Evolutionary conservation across 2,888 invertebrate genomes (phyloP), one percentile per base, ranked within the genome.

Genomic region (Orthosia incerta): DNA sequence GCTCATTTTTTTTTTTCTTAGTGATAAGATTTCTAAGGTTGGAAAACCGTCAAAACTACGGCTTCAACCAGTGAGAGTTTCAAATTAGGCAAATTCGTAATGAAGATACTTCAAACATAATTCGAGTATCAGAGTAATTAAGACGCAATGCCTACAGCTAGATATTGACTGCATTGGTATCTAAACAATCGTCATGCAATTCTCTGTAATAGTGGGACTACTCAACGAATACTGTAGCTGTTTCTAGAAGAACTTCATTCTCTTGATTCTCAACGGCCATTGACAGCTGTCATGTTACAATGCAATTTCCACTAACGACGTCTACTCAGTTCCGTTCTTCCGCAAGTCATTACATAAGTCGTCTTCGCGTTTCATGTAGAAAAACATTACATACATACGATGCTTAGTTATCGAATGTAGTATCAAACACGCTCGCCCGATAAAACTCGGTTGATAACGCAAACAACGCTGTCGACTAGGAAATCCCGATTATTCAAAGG

Each of bases 351-450:
- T 80, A 81, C 70, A 67, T 81, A 77, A 81, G 26, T 12, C 45
- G 18, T 80, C 76, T 73, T 70, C 56, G 45, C 53, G 77, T 81
- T 74, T 51, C 63, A 73, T 73, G 72, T 73, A 73, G 56, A 67
- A 80, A 67, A 73, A 81, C 66, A 81, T 81, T 73, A 80, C 69
- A 67, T 45, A 61, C 67, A 60, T 45, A 76, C 80, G 20, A 16
- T 69, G 59, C 65, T 66, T 68, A 64, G 80, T 78, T 83, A 79
- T 77, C 66, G 71, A 60, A 63, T 79, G 53, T 80, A 69, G 77
- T 78, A 84, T 86, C 83, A 65, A 75, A 56, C 87, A 80, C 85
- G 86, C 83, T 72, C 81, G 59, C 67, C 74, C 62, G 85, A 83
- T 87, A 74, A n/a, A 74, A 71, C 75, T 66, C 51, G 15, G 62